Percentiles rank a stretch among this genome's conserved stretches.
phyloP scores from a whole-genome alignment of 2,113 vertebrate species.

The Arizona elegans region DNA sequence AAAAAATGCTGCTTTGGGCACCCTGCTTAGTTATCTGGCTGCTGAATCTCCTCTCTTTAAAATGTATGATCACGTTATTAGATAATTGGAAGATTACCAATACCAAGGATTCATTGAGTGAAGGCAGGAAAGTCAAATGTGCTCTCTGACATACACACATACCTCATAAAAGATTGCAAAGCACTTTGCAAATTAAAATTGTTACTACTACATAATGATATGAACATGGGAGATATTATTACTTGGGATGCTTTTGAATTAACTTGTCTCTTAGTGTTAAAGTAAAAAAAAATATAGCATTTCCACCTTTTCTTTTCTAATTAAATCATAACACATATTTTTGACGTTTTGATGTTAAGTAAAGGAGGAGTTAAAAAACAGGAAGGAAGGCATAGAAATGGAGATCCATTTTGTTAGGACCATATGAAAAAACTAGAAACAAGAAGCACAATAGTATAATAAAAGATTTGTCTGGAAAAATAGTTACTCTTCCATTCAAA shows the following conservation, averaged over 20 bases:
- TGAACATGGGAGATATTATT: background rate
- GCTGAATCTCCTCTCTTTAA: slow-evolving; percentile 5
- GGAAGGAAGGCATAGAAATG: background rate
- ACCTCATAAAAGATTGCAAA: background rate
- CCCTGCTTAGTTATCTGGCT: background rate
- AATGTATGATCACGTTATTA: background rate
- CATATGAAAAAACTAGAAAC: background rate
- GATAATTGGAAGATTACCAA: background rate
- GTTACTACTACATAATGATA: background rate
- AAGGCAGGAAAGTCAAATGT: background rate
- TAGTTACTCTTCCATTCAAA: background rate
- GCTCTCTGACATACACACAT: background rate
- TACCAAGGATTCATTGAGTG: background rate
- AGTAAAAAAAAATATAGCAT: background rate
- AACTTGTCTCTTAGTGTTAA: background rate
- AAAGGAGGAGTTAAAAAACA: background rate
- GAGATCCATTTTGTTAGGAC: background rate
- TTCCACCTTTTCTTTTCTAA: background rate
- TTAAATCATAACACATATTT: background rate
- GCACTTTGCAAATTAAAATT: background rate
- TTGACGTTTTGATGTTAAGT: background rate
- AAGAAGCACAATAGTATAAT: background rate
- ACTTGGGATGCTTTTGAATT: background rate
- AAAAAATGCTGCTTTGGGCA: background rate
- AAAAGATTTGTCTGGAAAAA: background rate